phyloP scores from a whole-genome alignment of 2,797 vertebrate species.

The Leuciscus waleckii region DNA sequence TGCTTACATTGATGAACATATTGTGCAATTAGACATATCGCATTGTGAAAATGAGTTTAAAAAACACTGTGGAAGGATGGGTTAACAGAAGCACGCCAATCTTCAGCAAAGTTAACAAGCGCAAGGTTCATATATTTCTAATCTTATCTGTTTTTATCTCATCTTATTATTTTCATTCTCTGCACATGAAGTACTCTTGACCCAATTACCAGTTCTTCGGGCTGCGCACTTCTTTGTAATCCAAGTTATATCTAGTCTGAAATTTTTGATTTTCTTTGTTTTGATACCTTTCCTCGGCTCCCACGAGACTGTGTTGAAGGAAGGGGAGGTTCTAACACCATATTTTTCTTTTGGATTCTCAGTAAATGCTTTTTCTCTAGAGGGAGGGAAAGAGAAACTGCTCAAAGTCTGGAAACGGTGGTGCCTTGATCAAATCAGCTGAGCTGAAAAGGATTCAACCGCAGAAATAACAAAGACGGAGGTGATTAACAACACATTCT shows the following conservation, averaged over 20 bases:
- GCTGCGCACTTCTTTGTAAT: constrained; percentile 66
- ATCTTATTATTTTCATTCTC: constrained; percentile 46
- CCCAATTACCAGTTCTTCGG: constrained; percentile 74
- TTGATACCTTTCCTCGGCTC: constrained; percentile 70
- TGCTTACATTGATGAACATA: neutral
- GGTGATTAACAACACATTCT: constrained; percentile 53
- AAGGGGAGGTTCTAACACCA: constrained; percentile 56
- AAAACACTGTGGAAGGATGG: neutral
- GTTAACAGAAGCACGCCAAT: constrained; percentile 10
- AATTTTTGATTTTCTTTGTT: constrained; percentile 73
- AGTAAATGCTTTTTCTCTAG: constrained; percentile 61
- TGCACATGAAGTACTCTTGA: constrained; percentile 64
- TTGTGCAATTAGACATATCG: neutral
- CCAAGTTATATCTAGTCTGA: constrained; percentile 66
- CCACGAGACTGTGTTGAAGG: constrained; percentile 64
- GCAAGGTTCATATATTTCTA: constrained; percentile 40
- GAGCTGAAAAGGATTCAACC: constrained; percentile 48
- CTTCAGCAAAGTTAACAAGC: constrained; percentile 41
- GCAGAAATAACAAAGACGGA: constrained; percentile 50
- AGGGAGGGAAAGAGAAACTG: constrained; percentile 48
- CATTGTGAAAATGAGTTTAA: constrained; percentile 4
- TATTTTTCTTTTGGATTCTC: constrained; percentile 66
- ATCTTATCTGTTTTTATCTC: constrained; percentile 34
- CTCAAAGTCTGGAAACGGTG: constrained; percentile 60
- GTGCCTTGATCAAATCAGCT: constrained; percentile 61